Conservation (phyloP, 2,888 invertebrate species). For the Dusona sp. region DNA sequence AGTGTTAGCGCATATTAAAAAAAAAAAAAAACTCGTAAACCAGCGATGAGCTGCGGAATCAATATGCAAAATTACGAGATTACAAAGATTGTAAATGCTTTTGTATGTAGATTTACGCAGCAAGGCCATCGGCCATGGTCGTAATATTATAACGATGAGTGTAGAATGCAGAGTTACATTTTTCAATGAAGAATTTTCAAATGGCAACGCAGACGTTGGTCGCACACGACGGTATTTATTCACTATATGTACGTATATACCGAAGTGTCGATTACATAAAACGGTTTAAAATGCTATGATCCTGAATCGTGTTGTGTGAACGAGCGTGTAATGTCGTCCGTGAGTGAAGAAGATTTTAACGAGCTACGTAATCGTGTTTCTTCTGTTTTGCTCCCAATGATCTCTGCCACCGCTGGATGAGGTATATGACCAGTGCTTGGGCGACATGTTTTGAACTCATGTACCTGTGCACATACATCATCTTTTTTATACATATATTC, state of each 20-base stretch:
- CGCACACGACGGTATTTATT: neutral
- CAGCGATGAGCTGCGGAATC: neutral
- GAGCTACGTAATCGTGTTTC: conserved; percentile 61
- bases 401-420: conserved; percentile 15
- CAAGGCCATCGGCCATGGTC: conserved; percentile 50
- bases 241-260: neutral
- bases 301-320: conserved; percentile 44
- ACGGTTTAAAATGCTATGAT: conserved; percentile 63
- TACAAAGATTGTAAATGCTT: neutral
- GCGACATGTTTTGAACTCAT: conserved; percentile 24
- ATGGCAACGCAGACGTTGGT: conserved; percentile 49
- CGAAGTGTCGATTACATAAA: conserved; percentile 59
- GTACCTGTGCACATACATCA: neutral
- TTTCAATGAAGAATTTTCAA: conserved; percentile 42
- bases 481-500: neutral
- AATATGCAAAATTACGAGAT: conserved; percentile 2
- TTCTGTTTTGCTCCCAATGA: conserved; percentile 42
- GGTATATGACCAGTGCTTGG: conserved; percentile 45
- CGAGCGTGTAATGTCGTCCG: conserved; percentile 58
- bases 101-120: neutral
- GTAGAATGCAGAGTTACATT: conserved; percentile 43
- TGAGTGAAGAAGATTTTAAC: conserved; percentile 64
- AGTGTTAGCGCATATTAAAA: neutral
- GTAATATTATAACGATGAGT: conserved; percentile 32
- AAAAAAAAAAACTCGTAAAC: conserved; percentile 9